These are phyloP conservation scores for Scolanthus callimorphus DNA, from an alignment of 92 coral and sea anemone species.

Conservation along the genomic window DNA sequence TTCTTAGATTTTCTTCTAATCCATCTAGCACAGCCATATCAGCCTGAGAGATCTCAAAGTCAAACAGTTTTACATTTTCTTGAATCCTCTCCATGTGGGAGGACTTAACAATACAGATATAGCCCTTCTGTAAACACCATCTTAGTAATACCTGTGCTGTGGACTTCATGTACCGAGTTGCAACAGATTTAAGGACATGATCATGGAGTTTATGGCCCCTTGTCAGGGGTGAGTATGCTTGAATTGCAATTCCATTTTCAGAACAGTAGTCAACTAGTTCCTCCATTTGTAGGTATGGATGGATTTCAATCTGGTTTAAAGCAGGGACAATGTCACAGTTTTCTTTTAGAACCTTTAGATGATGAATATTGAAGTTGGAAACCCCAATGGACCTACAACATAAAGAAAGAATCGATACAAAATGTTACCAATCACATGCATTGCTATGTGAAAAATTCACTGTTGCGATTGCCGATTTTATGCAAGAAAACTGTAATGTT, in stretches of 20 bases:
- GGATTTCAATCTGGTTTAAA: constrained; percentile 95
- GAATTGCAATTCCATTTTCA: constrained; percentile 61
- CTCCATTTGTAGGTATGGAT: constrained; percentile 80
- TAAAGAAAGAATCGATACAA: too few species aligned
- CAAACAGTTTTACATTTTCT: constrained; percentile 84
- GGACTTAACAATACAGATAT: constrained; percentile 85
- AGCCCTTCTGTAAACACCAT: constrained; percentile 90
- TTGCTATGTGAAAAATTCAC: too few species aligned
- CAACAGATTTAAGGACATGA: constrained; percentile 41
- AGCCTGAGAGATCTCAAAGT: constrained; percentile 53
- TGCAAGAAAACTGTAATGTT: too few species aligned
- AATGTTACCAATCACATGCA: too few species aligned
- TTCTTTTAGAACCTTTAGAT: constrained; percentile 73
- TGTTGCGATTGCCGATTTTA: too few species aligned
- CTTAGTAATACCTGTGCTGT: constrained; percentile 81
- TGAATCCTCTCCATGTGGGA: constrained; percentile 55
- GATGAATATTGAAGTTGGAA: constrained; percentile 94
- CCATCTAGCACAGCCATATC: constrained; percentile 71
- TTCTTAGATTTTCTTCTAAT: constrained; percentile 82
- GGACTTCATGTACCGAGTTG: constrained; percentile 38
- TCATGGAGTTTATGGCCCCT: constrained; percentile 81
- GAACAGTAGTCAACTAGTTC: constrained; percentile 69
- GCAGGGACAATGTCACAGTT: constrained; percentile 68
- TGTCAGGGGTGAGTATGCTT: constrained; percentile 93
- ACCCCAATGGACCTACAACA: constrained; percentile 99